A percentile compares a stretch with the other conserved stretches of the same genome.
These are phyloP conservation scores for Chinchilla lanigera DNA, from an alignment of 2,113 vertebrate genomes.

Conservation along the genomic window DNA sequence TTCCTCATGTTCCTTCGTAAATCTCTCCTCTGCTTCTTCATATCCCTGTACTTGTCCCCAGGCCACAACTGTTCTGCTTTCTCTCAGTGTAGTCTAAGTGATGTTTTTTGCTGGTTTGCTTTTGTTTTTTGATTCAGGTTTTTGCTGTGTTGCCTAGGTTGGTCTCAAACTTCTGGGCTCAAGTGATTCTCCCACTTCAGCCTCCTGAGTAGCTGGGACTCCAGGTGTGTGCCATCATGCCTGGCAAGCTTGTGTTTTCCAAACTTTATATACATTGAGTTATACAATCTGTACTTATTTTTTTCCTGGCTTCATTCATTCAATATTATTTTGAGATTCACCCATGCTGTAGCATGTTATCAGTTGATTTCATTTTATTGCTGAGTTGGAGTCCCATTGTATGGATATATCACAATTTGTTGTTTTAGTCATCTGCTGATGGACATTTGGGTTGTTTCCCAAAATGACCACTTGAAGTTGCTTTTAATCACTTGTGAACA, in stretches of 20 bases:
- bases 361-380: neutral
- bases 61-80: neutral
- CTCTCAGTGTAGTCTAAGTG: neutral
- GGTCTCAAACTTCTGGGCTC: neutral
- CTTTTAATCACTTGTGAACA: neutral
- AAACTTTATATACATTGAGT: neutral
- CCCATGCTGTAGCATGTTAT: neutral
- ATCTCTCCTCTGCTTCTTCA: neutral
- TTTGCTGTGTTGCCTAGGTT: neutral
- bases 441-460: neutral
- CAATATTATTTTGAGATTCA: neutral
- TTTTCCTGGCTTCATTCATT: neutral
- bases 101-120: neutral
- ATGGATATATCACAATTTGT: neutral
- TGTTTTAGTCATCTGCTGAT: neutral
- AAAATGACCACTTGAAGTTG: neutral
- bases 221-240: neutral
- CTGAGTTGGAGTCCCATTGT: neutral
- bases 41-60: neutral
- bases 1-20: neutral
- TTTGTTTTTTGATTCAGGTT: neutral
- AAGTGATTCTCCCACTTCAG: neutral
- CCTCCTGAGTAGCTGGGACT: neutral
- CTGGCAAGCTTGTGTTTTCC: slow-evolving; percentile 21
- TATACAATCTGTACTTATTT: neutral